Evolutionary conservation across 1,140 invertebrate genomes (phyloP).

Genomic region (Ctenoplectra terminalis): DNA sequence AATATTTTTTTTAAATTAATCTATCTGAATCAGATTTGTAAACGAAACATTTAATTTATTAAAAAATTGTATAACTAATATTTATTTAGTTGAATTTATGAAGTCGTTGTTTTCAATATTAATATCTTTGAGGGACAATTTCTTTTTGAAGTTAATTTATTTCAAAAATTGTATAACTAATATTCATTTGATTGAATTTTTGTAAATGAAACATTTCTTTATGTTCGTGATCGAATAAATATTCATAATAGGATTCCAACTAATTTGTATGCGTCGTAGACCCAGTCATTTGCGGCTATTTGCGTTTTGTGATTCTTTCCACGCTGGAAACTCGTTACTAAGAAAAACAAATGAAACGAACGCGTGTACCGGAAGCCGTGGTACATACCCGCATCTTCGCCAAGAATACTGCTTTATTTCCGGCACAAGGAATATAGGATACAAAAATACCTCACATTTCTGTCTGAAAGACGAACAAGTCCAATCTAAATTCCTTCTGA

Average conservation of each 20-base stretch:
- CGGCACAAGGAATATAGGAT: constrained; percentile 43
- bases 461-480: constrained; percentile 21
- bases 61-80: too few relatives aligned
- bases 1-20: too few relatives aligned
- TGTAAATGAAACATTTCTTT: too few relatives aligned
- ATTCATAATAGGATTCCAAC: background rate
- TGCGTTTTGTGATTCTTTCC: constrained; percentile 53
- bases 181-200: too few relatives aligned
- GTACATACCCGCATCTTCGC: constrained; percentile 33
- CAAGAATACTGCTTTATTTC: constrained; percentile 60
- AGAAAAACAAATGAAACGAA: constrained; percentile 63
- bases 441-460: constrained; percentile 41
- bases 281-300: constrained; percentile 38
- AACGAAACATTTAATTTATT: too few relatives aligned
- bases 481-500: background rate
- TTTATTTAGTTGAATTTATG: too few relatives aligned
- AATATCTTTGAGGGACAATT: too few relatives aligned
- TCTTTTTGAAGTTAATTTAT: too few relatives aligned
- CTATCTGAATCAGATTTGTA: too few relatives aligned
- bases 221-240: background rate
- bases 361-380: constrained; percentile 50
- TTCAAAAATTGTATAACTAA: too few relatives aligned
- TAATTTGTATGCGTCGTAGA: constrained; percentile 30
- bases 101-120: too few relatives aligned
- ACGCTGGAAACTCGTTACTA: constrained; percentile 21